A percentile compares a stretch with the other conserved stretches of the same genome.
phyloP scores from a whole-genome alignment of 1,140 invertebrate genomes.

The Cydia fagiglandana region DNA sequence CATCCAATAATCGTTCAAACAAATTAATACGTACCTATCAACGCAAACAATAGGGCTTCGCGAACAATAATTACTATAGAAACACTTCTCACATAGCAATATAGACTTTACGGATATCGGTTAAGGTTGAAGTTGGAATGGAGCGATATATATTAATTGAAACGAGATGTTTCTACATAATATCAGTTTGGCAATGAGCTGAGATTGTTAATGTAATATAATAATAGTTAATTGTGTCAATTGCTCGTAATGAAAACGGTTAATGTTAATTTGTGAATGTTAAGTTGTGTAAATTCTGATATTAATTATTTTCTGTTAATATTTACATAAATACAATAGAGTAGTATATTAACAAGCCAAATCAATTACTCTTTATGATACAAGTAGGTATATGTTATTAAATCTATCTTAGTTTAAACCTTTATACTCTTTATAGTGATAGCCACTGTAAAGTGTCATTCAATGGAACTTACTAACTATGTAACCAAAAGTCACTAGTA shows the following conservation, averaged over 20 bases:
- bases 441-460: too few relatives aligned
- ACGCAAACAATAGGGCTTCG: conserved; percentile 1
- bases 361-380: too few relatives aligned
- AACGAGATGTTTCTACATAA: not conserved
- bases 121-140: not conserved
- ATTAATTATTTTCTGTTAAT: too few relatives aligned
- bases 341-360: too few relatives aligned
- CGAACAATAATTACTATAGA: not conserved
- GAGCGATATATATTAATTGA: not conserved
- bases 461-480: too few relatives aligned
- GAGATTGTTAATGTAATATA: not conserved
- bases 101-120: not conserved
- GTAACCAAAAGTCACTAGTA: too few relatives aligned
- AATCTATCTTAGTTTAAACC: too few relatives aligned
- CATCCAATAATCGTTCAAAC: not conserved
- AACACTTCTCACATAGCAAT: not conserved
- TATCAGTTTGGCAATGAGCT: not conserved
- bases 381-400: too few relatives aligned
- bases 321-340: too few relatives aligned
- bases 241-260: not conserved
- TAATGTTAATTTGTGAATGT: too few relatives aligned
- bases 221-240: not conserved
- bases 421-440: too few relatives aligned
- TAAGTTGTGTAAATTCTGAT: too few relatives aligned
- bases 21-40: not conserved